A percentile compares a stretch with the other conserved stretches of the same genome.
Conservation (phyloP, 2,113 vertebrate species). For the Onychorhynchus coronatus region DNA sequence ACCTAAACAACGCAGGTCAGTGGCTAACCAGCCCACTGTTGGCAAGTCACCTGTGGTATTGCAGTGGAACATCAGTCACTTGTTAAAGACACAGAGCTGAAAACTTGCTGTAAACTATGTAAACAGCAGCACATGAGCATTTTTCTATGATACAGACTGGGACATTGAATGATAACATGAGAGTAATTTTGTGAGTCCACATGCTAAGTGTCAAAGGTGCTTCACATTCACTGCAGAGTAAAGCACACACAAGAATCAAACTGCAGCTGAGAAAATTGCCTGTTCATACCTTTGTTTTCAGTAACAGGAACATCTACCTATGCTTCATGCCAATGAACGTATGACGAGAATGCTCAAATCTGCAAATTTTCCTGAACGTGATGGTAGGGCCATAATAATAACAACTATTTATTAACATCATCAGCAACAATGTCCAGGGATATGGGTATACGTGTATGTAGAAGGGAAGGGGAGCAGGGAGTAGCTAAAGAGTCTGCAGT, state of each 20-base stretch:
- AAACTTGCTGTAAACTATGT: not conserved
- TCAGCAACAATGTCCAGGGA: not conserved
- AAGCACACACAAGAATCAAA: not conserved
- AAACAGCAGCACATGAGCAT: not conserved
- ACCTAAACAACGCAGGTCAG: not conserved
- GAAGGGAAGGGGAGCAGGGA: not conserved
- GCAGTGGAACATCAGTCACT: not conserved
- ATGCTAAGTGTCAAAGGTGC: not conserved
- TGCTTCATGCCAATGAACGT: not conserved
- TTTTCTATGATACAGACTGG: not conserved
- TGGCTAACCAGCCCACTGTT: not conserved
- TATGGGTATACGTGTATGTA: not conserved
- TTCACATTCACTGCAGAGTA: not conserved
- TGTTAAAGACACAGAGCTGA: not conserved
- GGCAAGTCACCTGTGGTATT: not conserved
- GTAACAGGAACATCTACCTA: not conserved
- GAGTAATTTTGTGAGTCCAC: not conserved
- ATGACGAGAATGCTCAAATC: not conserved
- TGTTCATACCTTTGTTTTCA: not conserved
- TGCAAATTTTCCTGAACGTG: not conserved
- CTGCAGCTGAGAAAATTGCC: not conserved
- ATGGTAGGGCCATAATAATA: not conserved
- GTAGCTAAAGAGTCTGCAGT: not conserved
- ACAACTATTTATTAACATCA: not conserved
- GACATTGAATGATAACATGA: not conserved